A percentile compares a stretch with the other conserved stretches of the same genome.
phyloP scores from a whole-genome alignment of 2,888 invertebrate species.

The Meta bourneti region DNA sequence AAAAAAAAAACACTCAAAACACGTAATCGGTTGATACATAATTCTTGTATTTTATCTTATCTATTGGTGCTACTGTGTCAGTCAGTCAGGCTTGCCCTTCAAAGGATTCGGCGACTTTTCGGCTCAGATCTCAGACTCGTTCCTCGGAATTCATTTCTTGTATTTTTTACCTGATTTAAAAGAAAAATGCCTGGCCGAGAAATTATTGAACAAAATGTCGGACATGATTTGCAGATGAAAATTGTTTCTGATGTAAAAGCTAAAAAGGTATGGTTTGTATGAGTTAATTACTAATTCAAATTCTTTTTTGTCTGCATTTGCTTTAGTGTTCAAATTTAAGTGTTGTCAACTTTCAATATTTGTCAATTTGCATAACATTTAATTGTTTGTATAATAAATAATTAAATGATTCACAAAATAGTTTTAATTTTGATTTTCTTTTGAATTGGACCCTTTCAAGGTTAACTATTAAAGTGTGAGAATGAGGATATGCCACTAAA shows the following conservation, averaged over 20 bases:
- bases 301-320: background rate
- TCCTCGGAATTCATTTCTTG: background rate
- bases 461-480: no score
- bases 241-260: slow-evolving; percentile 13
- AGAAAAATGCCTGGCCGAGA: slow-evolving; percentile 23
- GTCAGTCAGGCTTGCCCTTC: background rate
- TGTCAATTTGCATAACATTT: background rate
- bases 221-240: slow-evolving; percentile 30
- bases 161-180: background rate
- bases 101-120: background rate
- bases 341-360: slow-evolving; percentile 2
- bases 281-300: no score
- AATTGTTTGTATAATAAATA: background rate
- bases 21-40: background rate
- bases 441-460: background rate
- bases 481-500: no score
- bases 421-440: background rate
- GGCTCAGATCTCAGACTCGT: background rate
- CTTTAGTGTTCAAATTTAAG: no score
- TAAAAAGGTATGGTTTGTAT: slow-evolving; percentile 31
- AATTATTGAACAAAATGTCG: slow-evolving; percentile 56
- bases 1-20: background rate
- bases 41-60: background rate
- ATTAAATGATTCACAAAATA: no score
- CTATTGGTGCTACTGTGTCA: background rate